Percentiles rank a stretch among this genome's conserved stretches.
Evolutionary conservation across 2,888 invertebrate species (phyloP).

Genomic region (Torymus texanus): DNA sequence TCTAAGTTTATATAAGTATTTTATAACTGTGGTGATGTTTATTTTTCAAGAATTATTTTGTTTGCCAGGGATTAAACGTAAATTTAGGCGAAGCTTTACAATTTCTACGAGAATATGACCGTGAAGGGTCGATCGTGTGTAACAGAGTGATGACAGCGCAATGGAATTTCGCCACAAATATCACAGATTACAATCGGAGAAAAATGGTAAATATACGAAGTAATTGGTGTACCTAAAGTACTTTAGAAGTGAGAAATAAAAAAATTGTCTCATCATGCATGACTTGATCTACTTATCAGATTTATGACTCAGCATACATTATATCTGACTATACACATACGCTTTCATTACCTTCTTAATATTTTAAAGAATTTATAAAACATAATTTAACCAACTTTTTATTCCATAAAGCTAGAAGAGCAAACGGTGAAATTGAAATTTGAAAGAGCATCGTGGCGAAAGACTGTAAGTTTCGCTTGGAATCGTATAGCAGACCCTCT

Average conservation of each 20-base stretch:
- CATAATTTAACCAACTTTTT: not conserved
- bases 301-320: no score
- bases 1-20: no score
- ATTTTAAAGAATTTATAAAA: no score
- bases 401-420: constrained; percentile 77
- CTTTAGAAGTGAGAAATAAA: no score
- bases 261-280: not conserved
- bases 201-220: constrained; percentile 77
- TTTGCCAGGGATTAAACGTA: constrained; percentile 80
- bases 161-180: constrained; percentile 87
- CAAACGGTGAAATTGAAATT: constrained; percentile 84
- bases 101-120: constrained; percentile 84
- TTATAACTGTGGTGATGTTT: no score
- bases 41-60: constrained; percentile 26
- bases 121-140: constrained; percentile 84
- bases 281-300: constrained; percentile 8
- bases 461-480: constrained; percentile 83
- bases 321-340: no score
- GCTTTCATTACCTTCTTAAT: no score
- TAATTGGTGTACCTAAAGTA: no score
- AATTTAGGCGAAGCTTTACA: constrained; percentile 83
- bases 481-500: constrained; percentile 81
- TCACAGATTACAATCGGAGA: constrained; percentile 83
- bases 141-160: constrained; percentile 83
- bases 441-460: constrained; percentile 85